Conservation (phyloP, 1,140 invertebrate species). For the Drosophila athabasca region DNA sequence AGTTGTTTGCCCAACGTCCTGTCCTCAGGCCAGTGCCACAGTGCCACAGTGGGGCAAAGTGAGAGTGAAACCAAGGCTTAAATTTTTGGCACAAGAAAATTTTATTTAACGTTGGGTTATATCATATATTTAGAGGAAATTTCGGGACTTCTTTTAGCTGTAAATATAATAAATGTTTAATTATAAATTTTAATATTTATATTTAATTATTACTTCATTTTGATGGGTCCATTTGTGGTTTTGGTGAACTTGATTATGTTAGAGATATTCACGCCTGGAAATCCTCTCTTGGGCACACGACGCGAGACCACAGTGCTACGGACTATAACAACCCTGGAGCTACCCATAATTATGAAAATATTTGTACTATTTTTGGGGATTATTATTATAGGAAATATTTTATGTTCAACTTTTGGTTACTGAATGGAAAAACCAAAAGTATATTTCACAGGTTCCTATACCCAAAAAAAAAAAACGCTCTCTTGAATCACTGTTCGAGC, state of each 20-base stretch:
- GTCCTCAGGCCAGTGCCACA: constrained; percentile 20
- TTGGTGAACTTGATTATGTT: constrained; percentile 17
- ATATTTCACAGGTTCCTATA: too few species aligned
- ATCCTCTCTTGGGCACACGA: constrained; percentile 1
- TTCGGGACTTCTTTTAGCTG: too few species aligned
- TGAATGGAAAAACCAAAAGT: too few species aligned
- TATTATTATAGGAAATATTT: neutral
- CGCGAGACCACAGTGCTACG: constrained; percentile 16
- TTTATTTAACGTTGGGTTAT: too few species aligned
- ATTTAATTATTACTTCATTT: neutral
- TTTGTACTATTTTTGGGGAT: too few species aligned
- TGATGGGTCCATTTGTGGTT: neutral
- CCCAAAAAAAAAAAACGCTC: neutral
- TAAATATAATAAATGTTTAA: neutral
- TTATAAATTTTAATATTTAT: neutral
- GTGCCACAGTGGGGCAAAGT: constrained; percentile 45
- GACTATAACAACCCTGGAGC: constrained; percentile 25
- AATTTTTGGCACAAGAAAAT: too few species aligned
- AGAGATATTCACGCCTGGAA: constrained; percentile 13
- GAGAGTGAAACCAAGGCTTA: too few species aligned
- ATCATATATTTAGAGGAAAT: too few species aligned
- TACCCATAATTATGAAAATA: constrained; percentile 6
- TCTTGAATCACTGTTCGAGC: constrained; percentile 3
- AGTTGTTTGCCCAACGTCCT: constrained; percentile 51
- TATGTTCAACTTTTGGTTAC: neutral